Evolutionary conservation across 2,888 invertebrate genomes (phyloP), one percentile per base, ranked within the genome.

Genomic region (Ramazzottius varieornatus): DNA sequence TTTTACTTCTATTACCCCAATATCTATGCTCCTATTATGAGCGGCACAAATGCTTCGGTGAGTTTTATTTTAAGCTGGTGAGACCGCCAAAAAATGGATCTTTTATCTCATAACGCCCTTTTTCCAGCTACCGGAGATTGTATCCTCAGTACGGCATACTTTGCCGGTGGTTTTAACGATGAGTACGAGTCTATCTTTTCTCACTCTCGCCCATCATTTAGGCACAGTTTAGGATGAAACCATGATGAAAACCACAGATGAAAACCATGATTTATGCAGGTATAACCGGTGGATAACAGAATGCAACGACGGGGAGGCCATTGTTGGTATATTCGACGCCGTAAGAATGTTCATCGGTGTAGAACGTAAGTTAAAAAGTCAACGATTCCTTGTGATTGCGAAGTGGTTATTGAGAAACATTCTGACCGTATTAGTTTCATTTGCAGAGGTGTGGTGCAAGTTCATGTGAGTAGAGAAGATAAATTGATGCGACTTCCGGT

Each of bases 11-110:
- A n/a, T n/a, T n/a, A n/a, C n/a, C n/a, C n/a, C n/a, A n/a, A n/a
- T n/a, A n/a, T n/a, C n/a, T n/a, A n/a, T n/a, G n/a, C n/a, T 40
- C 40, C 8, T 54, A 54, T 54, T 54, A 54, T 54, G 54, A 54
- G n/a, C 13, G 54, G 29, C 54, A 54, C 24, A 54, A 54, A 54
- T 54, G 54, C 24, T 54, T 54, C 29, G 54, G 54, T 54, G 24
- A 29, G 54, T 40, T 8, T 40, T 13, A 8, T 8, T 40, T 40
- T 13, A 13, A 40, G 8, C 8, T 40, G 40, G n/a, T n/a, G n/a
- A n/a, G n/a, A n/a, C n/a, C n/a, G n/a, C n/a, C n/a, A n/a, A n/a
- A n/a, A n/a, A n/a, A n/a, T n/a, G n/a, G n/a, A n/a, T n/a, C n/a
- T n/a, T n/a, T n/a, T n/a, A n/a, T n/a, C n/a, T n/a, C n/a, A n/a